phyloP scores from a whole-genome alignment of 2,888 invertebrate genomes.

The Rosalia funebris region DNA sequence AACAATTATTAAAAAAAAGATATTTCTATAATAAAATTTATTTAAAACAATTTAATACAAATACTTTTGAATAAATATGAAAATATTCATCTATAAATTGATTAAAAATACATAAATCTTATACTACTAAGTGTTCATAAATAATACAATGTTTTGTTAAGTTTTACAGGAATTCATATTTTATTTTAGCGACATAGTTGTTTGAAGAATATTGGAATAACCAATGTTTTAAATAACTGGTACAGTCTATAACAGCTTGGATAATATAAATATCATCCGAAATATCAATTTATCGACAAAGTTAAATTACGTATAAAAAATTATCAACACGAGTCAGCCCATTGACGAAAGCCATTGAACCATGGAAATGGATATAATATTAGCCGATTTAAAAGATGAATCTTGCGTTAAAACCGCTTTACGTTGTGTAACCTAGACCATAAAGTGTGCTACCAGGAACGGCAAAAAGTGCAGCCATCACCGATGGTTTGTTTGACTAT shows the following conservation, averaged over 20 bases:
- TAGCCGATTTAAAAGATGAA: constrained; percentile 10
- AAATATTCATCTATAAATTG: too few species aligned
- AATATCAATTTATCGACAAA: constrained; percentile 1
- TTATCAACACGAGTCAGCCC: constrained; percentile 4
- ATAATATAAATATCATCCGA: neutral
- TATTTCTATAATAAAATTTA: too few species aligned
- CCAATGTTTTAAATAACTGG: neutral
- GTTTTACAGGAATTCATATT: too few species aligned
- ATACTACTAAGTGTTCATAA: too few species aligned
- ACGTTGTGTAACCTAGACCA: constrained; percentile 1
- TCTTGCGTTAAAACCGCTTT: constrained; percentile 11
- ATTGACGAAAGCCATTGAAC: constrained; percentile 11
- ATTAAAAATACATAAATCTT: too few species aligned
- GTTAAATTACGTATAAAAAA: neutral
- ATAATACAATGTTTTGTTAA: too few species aligned
- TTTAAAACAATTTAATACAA: too few species aligned
- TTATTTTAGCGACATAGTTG: too few species aligned
- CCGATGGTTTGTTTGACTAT: constrained; percentile 27
- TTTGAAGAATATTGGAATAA: neutral
- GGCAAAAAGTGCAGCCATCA: constrained; percentile 34
- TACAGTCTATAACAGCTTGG: neutral
- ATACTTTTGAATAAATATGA: too few species aligned
- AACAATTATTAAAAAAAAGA: too few species aligned
- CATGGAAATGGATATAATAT: constrained; percentile 15
- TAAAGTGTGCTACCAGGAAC: constrained; percentile 14